These are phyloP conservation scores for Pomatorhinus ruficollis DNA, from an alignment of 2,113 vertebrate species.

Conservation along the genomic window DNA sequence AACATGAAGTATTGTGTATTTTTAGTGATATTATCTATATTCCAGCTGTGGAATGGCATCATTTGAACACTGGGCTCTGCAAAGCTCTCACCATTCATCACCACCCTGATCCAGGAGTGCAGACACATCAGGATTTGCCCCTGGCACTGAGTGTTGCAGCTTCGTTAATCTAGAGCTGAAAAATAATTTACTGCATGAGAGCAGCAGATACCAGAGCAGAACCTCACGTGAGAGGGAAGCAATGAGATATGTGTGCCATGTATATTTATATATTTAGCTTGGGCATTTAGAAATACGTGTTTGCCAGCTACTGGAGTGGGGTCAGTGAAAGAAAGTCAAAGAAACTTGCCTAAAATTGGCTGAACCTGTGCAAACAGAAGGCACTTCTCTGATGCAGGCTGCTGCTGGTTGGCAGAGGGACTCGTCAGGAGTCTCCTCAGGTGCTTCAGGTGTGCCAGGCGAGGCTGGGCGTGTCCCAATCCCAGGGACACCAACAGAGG, in stretches of 20 bases:
- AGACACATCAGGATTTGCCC: constrained; percentile 14
- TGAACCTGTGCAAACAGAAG: background rate
- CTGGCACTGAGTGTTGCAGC: background rate
- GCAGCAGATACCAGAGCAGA: background rate
- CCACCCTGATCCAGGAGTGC: background rate
- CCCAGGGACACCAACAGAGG: too few species aligned
- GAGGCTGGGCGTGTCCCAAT: too few species aligned
- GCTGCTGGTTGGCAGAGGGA: too few species aligned
- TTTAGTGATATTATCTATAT: background rate
- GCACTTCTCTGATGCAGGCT: too few species aligned
- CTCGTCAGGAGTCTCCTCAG: too few species aligned
- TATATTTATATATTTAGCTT: background rate
- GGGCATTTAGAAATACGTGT: background rate
- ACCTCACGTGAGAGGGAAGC: background rate
- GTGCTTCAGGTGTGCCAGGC: too few species aligned
- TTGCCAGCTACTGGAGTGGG: background rate
- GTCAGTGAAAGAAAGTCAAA: background rate
- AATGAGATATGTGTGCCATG: background rate
- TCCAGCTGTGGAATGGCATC: background rate
- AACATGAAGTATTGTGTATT: background rate
- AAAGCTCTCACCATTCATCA: constrained; percentile 21
- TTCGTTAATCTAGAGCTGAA: constrained; percentile 1
- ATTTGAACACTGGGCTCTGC: background rate
- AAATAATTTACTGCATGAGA: constrained; percentile 34
- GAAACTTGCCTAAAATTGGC: background rate